A percentile compares a stretch with the other conserved stretches of the same genome.
phyloP scores from a whole-genome alignment of 1,140 invertebrate species.

The Plectus sambesii region DNA sequence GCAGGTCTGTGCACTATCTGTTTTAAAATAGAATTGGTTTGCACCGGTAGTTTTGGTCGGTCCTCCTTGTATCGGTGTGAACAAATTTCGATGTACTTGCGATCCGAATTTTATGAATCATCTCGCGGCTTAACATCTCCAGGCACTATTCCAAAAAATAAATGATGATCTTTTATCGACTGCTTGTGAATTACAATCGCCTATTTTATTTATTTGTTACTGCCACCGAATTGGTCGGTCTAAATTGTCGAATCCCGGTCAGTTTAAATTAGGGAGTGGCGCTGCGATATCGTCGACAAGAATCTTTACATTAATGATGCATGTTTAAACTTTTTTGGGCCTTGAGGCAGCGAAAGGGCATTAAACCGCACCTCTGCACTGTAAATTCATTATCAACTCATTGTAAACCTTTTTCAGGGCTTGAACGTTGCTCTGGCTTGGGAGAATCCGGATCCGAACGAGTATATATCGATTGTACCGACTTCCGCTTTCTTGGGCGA shows the following conservation, averaged over 20 bases:
- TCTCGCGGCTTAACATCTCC: constrained; percentile 17
- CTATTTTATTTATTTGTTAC: too few species aligned
- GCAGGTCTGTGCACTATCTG: constrained; percentile 53
- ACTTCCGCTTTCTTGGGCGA: constrained; percentile 93
- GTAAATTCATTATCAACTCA: neutral
- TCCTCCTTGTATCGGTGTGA: neutral
- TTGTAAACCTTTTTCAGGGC: constrained; percentile 52
- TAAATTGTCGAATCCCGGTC: too few species aligned
- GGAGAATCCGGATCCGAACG: constrained; percentile 81
- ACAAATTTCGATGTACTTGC: neutral
- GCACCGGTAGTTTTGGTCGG: too few species aligned
- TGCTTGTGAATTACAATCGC: too few species aligned
- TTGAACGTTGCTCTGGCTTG: constrained; percentile 89
- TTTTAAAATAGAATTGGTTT: neutral
- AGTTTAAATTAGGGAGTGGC: too few species aligned
- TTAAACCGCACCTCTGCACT: too few species aligned
- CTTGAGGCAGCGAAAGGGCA: too few species aligned
- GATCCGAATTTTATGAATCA: neutral
- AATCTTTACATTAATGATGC: too few species aligned
- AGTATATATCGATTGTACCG: constrained; percentile 87
- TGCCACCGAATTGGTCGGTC: too few species aligned
- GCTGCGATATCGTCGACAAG: too few species aligned
- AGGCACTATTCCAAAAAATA: constrained; percentile 2
- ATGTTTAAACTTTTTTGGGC: too few species aligned
- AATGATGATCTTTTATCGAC: too few species aligned